These are phyloP conservation scores for Heliconius melpomene DNA, from an alignment of 1,140 invertebrate species.

Conservation along the genomic window DNA sequence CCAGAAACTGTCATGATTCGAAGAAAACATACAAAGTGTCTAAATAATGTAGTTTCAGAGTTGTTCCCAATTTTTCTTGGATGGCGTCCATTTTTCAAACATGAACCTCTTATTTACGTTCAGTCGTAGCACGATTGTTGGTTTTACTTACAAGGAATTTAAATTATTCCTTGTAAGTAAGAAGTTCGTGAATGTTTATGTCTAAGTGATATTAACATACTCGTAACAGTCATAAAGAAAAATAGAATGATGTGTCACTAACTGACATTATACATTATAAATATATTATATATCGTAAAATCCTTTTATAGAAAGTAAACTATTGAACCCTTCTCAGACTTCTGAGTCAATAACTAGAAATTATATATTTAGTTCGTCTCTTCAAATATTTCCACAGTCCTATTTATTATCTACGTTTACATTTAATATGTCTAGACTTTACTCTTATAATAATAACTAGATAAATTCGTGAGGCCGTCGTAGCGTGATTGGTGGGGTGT, in stretches of 20 bases:
- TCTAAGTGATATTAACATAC: no score
- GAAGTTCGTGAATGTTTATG: no score
- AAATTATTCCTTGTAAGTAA: no score
- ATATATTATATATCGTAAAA: neutral
- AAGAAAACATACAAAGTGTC: neutral
- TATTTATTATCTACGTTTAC: neutral
- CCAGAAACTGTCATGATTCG: neutral
- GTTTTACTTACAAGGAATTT: neutral
- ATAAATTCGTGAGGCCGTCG: no score
- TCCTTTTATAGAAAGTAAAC: neutral
- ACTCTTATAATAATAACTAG: neutral
- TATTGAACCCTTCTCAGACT: neutral
- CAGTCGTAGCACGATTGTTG: neutral
- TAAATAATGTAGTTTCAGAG: neutral
- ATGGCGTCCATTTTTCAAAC: constrained; percentile 1
- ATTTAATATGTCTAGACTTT: constrained; percentile 1
- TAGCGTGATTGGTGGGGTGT: no score
- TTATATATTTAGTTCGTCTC: neutral
- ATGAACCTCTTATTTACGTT: constrained; percentile 5
- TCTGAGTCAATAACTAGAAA: neutral
- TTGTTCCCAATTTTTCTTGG: constrained; percentile 7
- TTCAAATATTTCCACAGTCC: neutral
- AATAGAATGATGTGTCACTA: no score
- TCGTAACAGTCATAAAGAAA: no score
- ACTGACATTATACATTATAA: no score